A percentile compares a stretch with the other conserved stretches of the same genome.
phyloP scores from a whole-genome alignment of 1,140 invertebrate genomes.

The Coptotermes formosanus region DNA sequence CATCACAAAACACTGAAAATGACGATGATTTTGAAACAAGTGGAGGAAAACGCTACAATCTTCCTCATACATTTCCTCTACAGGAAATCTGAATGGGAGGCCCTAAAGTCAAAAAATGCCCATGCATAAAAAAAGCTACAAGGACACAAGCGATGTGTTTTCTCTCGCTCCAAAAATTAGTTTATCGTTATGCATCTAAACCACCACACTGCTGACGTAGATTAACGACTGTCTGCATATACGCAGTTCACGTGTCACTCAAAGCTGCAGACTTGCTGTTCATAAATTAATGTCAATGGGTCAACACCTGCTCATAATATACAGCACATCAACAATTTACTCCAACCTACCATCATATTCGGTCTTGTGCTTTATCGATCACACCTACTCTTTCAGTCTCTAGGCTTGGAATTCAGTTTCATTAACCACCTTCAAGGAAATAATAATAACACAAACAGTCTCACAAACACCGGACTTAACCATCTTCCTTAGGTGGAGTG shows the following conservation, averaged over 20 bases:
- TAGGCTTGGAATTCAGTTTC: not conserved
- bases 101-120: not conserved
- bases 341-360: conserved; percentile 19
- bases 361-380: not conserved
- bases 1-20: conserved; percentile 20
- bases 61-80: conserved; percentile 9
- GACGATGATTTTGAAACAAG: conserved; percentile 5
- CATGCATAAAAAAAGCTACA: conserved; percentile 20
- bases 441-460: conserved; percentile 18
- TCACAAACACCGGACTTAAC: conserved; percentile 56
- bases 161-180: not conserved
- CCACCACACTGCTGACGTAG: conserved; percentile 1
- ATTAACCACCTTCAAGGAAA: not conserved
- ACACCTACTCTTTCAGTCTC: conserved; percentile 22
- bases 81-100: conserved; percentile 9
- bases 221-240: not conserved
- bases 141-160: not conserved
- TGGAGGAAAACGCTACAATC: not conserved
- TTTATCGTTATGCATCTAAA: conserved; percentile 16
- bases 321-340: not conserved
- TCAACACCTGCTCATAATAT: conserved; percentile 18
- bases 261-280: conserved; percentile 14
- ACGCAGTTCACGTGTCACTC: not conserved
- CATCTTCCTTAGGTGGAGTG: conserved; percentile 83
- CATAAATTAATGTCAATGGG: conserved; percentile 28